Base-by-base conservation (phyloP, 2,797 vertebrate genomes). In the Enteromius paludinosus region DNA sequence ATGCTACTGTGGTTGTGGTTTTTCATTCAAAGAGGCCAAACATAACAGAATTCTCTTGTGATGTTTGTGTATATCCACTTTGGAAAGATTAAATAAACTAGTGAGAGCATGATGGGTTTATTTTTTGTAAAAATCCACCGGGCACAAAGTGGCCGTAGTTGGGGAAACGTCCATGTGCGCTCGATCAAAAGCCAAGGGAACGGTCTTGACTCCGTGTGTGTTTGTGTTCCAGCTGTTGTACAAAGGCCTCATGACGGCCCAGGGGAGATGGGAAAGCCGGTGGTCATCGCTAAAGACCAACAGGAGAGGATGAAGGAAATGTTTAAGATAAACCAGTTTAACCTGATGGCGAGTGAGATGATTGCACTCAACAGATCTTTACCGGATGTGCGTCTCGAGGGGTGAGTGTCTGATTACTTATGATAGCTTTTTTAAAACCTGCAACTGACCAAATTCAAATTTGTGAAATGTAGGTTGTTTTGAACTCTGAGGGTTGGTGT, bases 281-380 rank as follows among this genome's bases (percentile, higher is more conserved):
- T 99, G 79, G 96, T 97, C 88, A 98, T 99, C 91, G 95, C 97
- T 5, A 99, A 99, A 91, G 98, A 99, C 66, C 96, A 97, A 88
- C 97, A 98, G 92, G 98, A 99, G 89, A 98, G 97, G 92, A 99
- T 99, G 98, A 99, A 97, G 94, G 98, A 98, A 90, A 97, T 98
- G 97, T 99, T 99, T 92, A 99, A 99, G 95, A 98, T 99, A 91
- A 99, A 99, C 93, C 98, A 99, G 89, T 99, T 99, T 94, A 99
- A 99, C 91, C 95, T 99, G 92, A 99, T 99, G 98, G 98, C 97
- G 77, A 99, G 97, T 59, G 97, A 99, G 90, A 97, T 97, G 96
- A 99, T 99, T 84, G 98, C 98, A 79, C 96, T 99, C 86, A 99
- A 99, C 94, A 96, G 98, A 86, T 93, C 98, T 8, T 95, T 99